Percentiles rank a stretch among this genome's conserved stretches.
These are phyloP conservation scores for Unio delphinus DNA, from an alignment of 2,888 invertebrate species.

Conservation along the genomic window DNA sequence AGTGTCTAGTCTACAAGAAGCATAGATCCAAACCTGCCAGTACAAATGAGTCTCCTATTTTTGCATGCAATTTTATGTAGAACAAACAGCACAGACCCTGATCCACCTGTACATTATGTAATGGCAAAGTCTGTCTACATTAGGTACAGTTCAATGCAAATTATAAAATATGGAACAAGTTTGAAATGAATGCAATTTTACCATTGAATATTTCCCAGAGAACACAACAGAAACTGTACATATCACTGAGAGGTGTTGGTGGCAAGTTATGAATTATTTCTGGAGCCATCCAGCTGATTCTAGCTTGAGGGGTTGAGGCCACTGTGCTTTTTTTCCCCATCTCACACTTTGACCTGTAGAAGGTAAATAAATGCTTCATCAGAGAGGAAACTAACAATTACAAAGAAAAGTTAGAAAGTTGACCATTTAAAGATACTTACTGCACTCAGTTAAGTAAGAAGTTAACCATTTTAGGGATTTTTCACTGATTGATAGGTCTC, in stretches of 20 bases:
- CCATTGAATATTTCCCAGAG: constrained; percentile 72
- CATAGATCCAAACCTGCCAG: not conserved
- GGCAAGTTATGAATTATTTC: constrained; percentile 69
- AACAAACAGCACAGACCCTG: too few species aligned
- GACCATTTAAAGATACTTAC: too few species aligned
- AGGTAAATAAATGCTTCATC: too few species aligned
- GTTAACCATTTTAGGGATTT: too few species aligned
- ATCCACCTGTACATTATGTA: too few species aligned
- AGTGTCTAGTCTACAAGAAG: not conserved
- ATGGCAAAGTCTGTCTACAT: not conserved
- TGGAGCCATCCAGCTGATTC: constrained; percentile 73
- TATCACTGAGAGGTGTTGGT: constrained; percentile 67
- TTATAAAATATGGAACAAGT: not conserved
- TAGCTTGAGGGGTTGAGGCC: constrained; percentile 38
- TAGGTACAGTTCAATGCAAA: not conserved
- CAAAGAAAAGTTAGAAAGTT: too few species aligned
- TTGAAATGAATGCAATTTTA: constrained; percentile 19
- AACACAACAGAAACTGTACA: constrained; percentile 71
- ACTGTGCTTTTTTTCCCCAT: constrained; percentile 51
- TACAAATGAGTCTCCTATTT: not conserved
- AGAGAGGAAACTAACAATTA: too few species aligned
- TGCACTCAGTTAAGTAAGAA: too few species aligned
- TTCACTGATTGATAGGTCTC: too few species aligned
- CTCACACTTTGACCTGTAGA: constrained; percentile 45
- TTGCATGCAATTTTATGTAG: too few species aligned